Evolutionary conservation across 2,113 vertebrate genomes (phyloP), one percentile per base, ranked within the genome.

Genomic region (Paralichthys olivaceus): DNA sequence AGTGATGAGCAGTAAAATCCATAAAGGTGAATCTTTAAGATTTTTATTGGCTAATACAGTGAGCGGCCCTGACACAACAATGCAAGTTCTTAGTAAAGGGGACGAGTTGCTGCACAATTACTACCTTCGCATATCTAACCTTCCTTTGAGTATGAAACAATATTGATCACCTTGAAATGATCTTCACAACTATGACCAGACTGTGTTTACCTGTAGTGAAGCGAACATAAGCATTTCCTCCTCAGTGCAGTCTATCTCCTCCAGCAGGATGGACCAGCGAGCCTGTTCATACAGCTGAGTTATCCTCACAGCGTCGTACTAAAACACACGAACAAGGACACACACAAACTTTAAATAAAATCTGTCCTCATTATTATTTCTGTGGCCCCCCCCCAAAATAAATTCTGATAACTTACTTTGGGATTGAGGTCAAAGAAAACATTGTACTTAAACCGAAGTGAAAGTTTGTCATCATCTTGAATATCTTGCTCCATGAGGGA

Each of bases 221-320:
- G 97, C 98, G 2, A 99, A 99, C 95, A 99, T 97, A 74, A 99
- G 81, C 96, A 98, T 98, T 80, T 99, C 98, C 66, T 99, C 98
- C 43, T 99, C 98, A 0, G 98, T 99, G 91, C 98, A 99, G 54
- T 99, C 98, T 0, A 98, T 97, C 81, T 99, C 97, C 90, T 99
- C 98, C 76, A 97, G 75, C 51, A 99, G 92, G 91, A 99, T 95
- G 84, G 96, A 87, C 98, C 98, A 99, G 15, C 97, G 95, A 1
- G 96, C 98, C 90, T 99, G 98, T 66, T 99, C 98, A 0, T 99
- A 99, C 13, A 99, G 93, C 74, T 98, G 98, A 28, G 97, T 99
- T 92, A 99, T 99, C 63, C 98, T 93, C 63, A 98, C 95, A 0
- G 95, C 96, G 9, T 99, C 98, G 0, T 99, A 99, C 98, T 99